These are phyloP conservation scores for Sinopyrophorus schimmeli DNA, from an alignment of 2,888 invertebrate species.

Conservation along the genomic window DNA sequence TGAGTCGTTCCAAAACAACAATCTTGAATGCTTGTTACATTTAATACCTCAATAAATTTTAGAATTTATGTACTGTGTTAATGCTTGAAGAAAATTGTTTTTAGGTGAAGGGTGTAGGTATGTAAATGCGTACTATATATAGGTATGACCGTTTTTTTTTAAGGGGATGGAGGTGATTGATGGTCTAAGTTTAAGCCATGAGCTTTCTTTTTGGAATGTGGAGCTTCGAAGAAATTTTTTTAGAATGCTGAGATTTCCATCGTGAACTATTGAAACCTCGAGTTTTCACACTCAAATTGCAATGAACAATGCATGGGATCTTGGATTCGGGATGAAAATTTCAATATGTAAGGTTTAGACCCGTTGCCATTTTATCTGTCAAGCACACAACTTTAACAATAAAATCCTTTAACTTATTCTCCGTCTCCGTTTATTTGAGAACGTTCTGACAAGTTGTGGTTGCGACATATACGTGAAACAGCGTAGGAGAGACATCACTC, in stretches of 20 bases:
- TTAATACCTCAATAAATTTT: no score
- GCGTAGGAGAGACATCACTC: conserved; percentile 37
- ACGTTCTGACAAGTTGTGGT: conserved; percentile 33
- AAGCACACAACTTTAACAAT: conserved; percentile 26
- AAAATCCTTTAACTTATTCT: conserved; percentile 27
- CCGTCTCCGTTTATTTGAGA: conserved; percentile 13
- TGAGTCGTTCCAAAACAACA: no score
- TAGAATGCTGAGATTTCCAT: no score
- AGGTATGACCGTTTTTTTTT: no score
- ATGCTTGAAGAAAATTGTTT: no score
- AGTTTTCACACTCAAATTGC: conserved; percentile 18
- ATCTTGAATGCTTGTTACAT: no score
- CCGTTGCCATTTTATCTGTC: conserved; percentile 25
- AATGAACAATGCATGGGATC: conserved; percentile 21
- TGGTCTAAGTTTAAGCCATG: no score
- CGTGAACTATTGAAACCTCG: conserved; percentile 7
- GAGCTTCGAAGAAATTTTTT: no score
- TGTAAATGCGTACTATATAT: no score
- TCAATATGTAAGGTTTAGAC: conserved; percentile 24
- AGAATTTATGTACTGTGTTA: no score
- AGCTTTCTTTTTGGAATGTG: no score
- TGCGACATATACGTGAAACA: conserved; percentile 35
- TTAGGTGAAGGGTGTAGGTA: no score
- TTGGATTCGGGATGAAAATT: conserved; percentile 20
- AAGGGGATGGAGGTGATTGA: background rate